A percentile compares a stretch with the other conserved stretches of the same genome.
phyloP scores from a whole-genome alignment of 1,140 invertebrate species.

The Limonius californicus region DNA sequence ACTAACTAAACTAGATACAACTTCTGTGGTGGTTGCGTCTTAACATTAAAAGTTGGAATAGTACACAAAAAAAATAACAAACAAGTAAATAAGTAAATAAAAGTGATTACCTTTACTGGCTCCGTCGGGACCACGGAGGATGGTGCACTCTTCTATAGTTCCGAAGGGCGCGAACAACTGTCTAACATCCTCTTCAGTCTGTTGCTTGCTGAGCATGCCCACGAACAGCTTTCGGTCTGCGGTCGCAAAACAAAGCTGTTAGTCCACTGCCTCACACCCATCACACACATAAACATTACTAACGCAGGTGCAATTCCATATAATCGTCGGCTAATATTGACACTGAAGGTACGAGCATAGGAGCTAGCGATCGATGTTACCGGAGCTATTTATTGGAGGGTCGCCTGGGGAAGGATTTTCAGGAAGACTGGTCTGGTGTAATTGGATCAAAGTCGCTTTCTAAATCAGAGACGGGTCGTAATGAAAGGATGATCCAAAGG shows the following conservation, averaged over 20 bases:
- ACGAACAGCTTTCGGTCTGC: conserved; percentile 98
- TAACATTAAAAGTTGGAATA: too few relatives aligned
- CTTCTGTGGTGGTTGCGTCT: too few relatives aligned
- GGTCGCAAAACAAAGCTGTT: conserved; percentile 31
- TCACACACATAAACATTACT: conserved; percentile 33
- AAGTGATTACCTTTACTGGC: conserved; percentile 82
- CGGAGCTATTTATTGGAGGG: conserved; percentile 29
- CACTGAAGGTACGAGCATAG: conserved; percentile 38
- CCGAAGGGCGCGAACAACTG: conserved; percentile 95
- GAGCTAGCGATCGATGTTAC: conserved; percentile 37
- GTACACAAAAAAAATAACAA: too few relatives aligned
- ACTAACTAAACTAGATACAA: too few relatives aligned
- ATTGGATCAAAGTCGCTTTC: conserved; percentile 38
- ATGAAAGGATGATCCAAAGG: conserved; percentile 25
- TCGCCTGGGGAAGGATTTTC: conserved; percentile 23
- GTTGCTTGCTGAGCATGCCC: conserved; percentile 99
- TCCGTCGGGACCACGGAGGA: conserved; percentile 94
- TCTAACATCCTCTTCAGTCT: conserved; percentile 97
- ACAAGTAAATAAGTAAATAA: neutral
- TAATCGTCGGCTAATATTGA: conserved; percentile 34
- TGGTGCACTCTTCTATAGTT: conserved; percentile 98
- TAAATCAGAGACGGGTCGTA: conserved; percentile 28
- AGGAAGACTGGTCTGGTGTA: conserved; percentile 29
- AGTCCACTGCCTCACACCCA: neutral
- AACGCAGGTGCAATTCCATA: conserved; percentile 34